A percentile compares a stretch with the other conserved stretches of the same genome.
phyloP scores from a whole-genome alignment of 1,140 invertebrate genomes.

The Chionoecetes opilio region DNA sequence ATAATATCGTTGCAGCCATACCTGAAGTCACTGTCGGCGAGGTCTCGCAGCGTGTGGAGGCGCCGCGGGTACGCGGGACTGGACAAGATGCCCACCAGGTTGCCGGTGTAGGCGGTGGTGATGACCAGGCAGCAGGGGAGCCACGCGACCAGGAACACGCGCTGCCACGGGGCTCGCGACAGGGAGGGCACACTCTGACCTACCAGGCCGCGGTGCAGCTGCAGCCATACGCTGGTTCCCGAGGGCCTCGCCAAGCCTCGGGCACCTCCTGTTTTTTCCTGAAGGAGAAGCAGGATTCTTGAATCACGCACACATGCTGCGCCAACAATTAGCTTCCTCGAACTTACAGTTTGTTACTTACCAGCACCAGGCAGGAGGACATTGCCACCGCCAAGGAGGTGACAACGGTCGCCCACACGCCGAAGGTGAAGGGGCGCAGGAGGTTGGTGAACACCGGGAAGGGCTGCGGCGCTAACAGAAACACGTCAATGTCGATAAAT shows the following conservation, averaged over 20 bases:
- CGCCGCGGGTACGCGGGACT: background rate
- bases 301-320: background rate
- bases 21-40: slow-evolving; percentile 33
- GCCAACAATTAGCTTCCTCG: background rate
- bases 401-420: background rate
- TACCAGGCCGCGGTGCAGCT: background rate
- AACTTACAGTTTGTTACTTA: background rate
- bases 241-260: background rate
- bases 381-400: background rate
- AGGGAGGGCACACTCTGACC: background rate
- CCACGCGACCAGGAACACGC: slow-evolving; percentile 1
- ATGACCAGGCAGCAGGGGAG: background rate
- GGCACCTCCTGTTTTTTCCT: background rate
- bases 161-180: background rate
- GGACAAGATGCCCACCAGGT: slow-evolving; percentile 18
- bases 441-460: slow-evolving; percentile 6
- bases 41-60: background rate
- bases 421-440: background rate
- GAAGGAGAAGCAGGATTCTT: background rate
- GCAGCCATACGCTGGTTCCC: background rate
- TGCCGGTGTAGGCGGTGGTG: slow-evolving; percentile 34
- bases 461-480: slow-evolving; percentile 15
- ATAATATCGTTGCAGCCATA: background rate
- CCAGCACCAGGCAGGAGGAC: background rate
- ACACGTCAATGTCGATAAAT: background rate